Percentiles rank a stretch among this genome's conserved stretches.
These are phyloP conservation scores for Menidia menidia DNA, from an alignment of 2,797 vertebrate species.

Conservation along the genomic window DNA sequence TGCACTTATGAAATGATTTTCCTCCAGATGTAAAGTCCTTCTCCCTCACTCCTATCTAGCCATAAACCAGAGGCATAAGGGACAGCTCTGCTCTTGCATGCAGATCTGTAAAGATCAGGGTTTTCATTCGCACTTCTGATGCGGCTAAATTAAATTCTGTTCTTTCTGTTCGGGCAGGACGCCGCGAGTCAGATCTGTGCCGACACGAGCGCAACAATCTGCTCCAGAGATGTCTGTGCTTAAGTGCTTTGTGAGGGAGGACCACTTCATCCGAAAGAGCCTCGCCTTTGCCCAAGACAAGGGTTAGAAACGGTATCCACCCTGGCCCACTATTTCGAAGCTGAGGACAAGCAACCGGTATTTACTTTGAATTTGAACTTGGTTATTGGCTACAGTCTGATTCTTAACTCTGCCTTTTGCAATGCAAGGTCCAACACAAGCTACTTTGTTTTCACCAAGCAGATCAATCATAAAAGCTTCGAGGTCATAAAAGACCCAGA, in stretches of 20 bases:
- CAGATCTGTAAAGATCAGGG: slow-evolving; percentile 3
- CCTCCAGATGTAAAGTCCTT: slow-evolving; percentile 21
- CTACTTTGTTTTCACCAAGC: not conserved
- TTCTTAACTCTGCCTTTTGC: too few relatives aligned
- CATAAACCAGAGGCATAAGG: slow-evolving; percentile 18
- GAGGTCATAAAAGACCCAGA: not conserved
- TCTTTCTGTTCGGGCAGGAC: slow-evolving; percentile 10
- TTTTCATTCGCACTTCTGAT: slow-evolving; percentile 31
- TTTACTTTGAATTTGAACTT: not conserved
- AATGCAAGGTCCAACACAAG: not conserved
- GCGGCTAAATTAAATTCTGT: slow-evolving; percentile 27
- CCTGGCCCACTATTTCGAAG: not conserved
- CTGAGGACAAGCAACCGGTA: not conserved
- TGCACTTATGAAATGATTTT: slow-evolving; percentile 19
- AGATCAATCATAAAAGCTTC: not conserved
- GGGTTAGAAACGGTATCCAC: not conserved
- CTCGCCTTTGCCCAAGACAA: not conserved
- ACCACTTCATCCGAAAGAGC: not conserved
- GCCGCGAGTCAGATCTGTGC: slow-evolving; percentile 23
- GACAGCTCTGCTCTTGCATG: slow-evolving; percentile 7
- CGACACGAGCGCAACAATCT: slow-evolving; percentile 15
- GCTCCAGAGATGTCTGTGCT: slow-evolving; percentile 19
- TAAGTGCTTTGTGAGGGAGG: too few relatives aligned
- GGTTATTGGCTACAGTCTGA: not conserved
- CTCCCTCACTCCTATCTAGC: not conserved